Conservation (phyloP, 2,888 invertebrate species). For the Aphidoletes aphidimyza region DNA sequence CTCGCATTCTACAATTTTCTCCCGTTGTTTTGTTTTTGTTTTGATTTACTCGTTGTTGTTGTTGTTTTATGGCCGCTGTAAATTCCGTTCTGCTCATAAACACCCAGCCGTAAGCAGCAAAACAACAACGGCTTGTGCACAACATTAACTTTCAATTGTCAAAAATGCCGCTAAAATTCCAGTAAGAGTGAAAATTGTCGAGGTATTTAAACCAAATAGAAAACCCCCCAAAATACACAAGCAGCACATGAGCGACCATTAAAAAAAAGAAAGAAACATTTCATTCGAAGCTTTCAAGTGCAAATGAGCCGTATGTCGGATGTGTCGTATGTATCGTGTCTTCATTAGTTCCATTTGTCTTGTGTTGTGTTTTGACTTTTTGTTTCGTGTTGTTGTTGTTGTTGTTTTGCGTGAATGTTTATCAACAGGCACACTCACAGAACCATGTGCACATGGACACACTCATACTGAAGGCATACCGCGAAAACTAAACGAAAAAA, state of each 20-base stretch:
- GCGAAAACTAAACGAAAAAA: background rate
- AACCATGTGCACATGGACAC: background rate
- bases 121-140: background rate
- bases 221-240: background rate
- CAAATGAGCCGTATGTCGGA: background rate
- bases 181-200: background rate
- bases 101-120: background rate
- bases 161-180: conserved; percentile 2
- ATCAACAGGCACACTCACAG: conserved; percentile 40
- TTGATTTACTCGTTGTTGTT: too few relatives aligned
- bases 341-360: background rate
- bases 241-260: too few relatives aligned
- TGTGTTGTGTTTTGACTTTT: background rate
- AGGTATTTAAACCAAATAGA: background rate
- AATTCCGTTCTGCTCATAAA: too few relatives aligned
- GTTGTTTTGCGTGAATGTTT: background rate
- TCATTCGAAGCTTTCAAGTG: background rate
- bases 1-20: background rate
- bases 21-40: too few relatives aligned
- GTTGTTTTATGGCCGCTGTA: too few relatives aligned
- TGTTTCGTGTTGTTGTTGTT: background rate
- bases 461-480: too few relatives aligned
- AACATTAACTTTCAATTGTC: conserved; percentile 35
- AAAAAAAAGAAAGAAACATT: too few relatives aligned
- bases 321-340: too few relatives aligned